A percentile compares a stretch with the other conserved stretches of the same genome.
phyloP scores from a whole-genome alignment of 2,113 vertebrate species.

The Echinops telfairi region DNA sequence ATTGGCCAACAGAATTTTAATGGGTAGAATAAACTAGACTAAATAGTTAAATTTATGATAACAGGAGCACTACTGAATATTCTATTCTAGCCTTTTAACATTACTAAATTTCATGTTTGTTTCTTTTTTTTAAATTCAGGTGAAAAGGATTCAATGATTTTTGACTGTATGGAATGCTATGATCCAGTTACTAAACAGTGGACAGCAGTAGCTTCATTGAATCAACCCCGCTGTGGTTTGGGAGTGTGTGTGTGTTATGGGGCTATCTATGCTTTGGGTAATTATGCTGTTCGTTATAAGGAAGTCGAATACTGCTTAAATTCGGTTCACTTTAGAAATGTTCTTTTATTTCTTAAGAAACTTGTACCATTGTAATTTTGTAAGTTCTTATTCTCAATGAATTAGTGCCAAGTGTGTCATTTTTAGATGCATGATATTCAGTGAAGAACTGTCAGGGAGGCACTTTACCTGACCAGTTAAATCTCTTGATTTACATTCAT shows the following conservation, averaged over 20 bases:
- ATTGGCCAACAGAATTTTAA: slow-evolving; percentile 64
- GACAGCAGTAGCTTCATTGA: slow-evolving; percentile 96
- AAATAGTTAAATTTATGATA: slow-evolving; percentile 60
- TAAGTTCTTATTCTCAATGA: slow-evolving; percentile 48
- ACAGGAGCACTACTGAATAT: slow-evolving; percentile 27
- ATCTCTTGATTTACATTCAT: not conserved
- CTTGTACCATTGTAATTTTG: slow-evolving; percentile 29
- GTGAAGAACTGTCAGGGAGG: slow-evolving; percentile 4
- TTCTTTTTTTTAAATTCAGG: slow-evolving; percentile 86
- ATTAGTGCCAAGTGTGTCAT: slow-evolving; percentile 3
- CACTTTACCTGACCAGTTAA: slow-evolving; percentile 34
- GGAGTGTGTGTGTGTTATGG: slow-evolving; percentile 96
- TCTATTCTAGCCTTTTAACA: slow-evolving; percentile 30
- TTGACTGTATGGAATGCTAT: slow-evolving; percentile 97
- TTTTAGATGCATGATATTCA: not conserved
- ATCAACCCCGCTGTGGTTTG: slow-evolving; percentile 95
- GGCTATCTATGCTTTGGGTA: slow-evolving; percentile 97
- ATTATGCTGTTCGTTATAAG: slow-evolving; percentile 72
- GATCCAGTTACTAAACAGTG: slow-evolving; percentile 98
- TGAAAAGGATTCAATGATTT: slow-evolving; percentile 98
- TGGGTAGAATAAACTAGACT: slow-evolving; percentile 50
- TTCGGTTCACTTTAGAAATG: slow-evolving; percentile 47
- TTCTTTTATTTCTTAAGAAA: slow-evolving; percentile 29
- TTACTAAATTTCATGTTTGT: slow-evolving; percentile 55
- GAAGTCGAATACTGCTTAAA: slow-evolving; percentile 45